Percentiles rank a stretch among this genome's conserved stretches.
These are phyloP conservation scores for Eulemur rufifrons DNA, from an alignment of 2,113 vertebrate species.

Conservation along the genomic window DNA sequence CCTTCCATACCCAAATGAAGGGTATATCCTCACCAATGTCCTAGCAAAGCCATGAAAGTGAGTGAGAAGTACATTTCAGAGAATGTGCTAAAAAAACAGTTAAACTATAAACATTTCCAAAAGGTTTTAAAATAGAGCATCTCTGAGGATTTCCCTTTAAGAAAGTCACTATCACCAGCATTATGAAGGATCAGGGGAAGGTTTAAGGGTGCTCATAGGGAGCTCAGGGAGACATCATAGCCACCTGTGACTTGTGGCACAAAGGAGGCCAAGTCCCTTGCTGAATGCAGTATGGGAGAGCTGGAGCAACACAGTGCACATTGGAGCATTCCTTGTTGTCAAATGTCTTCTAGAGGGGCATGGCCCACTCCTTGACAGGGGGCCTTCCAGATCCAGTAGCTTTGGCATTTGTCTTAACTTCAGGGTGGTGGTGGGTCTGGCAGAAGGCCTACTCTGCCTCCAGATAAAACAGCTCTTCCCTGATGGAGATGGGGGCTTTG, in stretches of 20 bases:
- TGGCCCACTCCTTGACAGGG: accelerated
- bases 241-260: not conserved
- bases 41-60: not conserved
- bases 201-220: not conserved
- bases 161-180: not conserved
- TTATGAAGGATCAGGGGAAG: not conserved
- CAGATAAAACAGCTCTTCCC: slow-evolving; percentile 12
- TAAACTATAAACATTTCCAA: not conserved
- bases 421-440: not conserved
- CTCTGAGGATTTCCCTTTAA: not conserved
- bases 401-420: no score
- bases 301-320: accelerated
- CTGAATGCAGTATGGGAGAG: not conserved
- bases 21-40: accelerated
- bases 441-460: not conserved
- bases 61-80: not conserved
- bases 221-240: not conserved
- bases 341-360: not conserved
- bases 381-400: not conserved
- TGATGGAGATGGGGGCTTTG: not conserved
- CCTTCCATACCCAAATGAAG: not conserved
- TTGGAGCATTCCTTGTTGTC: no score
- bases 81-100: not conserved
- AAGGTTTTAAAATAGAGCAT: not conserved
- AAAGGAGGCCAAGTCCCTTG: not conserved